Evolutionary conservation across 2,797 vertebrate genomes (phyloP), one percentile per base, ranked within the genome.

Genomic region (Hylomyscus alleni): DNA sequence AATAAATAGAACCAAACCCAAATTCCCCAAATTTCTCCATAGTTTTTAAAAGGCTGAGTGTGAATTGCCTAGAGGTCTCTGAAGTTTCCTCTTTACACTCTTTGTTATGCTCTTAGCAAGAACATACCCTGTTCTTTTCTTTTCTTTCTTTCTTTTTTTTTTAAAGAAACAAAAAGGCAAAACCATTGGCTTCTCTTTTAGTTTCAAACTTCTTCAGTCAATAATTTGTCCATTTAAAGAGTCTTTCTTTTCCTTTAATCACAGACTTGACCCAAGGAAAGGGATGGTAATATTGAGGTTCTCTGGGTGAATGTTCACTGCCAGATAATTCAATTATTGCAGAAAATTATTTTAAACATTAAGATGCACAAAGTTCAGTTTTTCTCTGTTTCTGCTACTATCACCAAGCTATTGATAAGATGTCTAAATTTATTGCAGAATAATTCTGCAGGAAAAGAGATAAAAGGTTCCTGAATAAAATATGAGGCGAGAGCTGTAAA

Each of bases 401-500:
- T 99, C 99, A 99, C 99, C 99, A 97, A 98, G 99, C 99, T 99
- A 99, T 99, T 99, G 99, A 99, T 99, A 99, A 99, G 99, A 99
- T 99, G 99, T 99, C 99, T 99, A 99, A 99, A 99, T 99, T 99
- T 99, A 99, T 99, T 99, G 99, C 99, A 98, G 99, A 99, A 99
- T 99, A 99, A 99, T 99, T 99, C 99, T 99, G 99, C 99, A 99
- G 99, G 99, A 99, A 99, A 99, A 99, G 99, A 99, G 99, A 99
- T 99, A 99, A 99, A 99, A 99, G 99, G 99, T 99, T 99, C 99
- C 99, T 99, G 99, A 99, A 99, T 99, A 99, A 99, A 99, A 99
- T 99, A 99, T 99, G 99, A 99, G 99, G 99, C 99, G 95, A 99
- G 99, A 99, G 99, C 99, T 99, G 99, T 99, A 99, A 99, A 99